Conservation (phyloP, 2,888 invertebrate species). For the Scotopteryx bipunctaria region DNA sequence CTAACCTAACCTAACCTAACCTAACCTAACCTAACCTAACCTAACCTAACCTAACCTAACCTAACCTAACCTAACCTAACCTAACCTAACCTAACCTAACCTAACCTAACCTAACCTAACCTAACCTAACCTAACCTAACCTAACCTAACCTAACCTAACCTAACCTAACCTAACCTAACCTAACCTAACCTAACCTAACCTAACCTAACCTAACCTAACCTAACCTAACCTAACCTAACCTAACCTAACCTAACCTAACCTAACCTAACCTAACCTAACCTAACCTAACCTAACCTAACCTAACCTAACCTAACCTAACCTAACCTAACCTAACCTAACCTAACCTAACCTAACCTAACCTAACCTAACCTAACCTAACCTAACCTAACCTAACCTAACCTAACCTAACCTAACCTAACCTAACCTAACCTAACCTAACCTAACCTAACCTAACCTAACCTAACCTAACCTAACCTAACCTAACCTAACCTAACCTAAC, state of each 20-base stretch:
- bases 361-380: slow-evolving; percentile 10
- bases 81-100: slow-evolving; percentile 29
- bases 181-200: slow-evolving; percentile 16
- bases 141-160: slow-evolving; percentile 14
- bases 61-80: slow-evolving; percentile 32
- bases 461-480: slow-evolving; percentile 18
- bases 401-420: slow-evolving; percentile 4
- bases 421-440: slow-evolving; percentile 28
- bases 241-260: slow-evolving; percentile 10
- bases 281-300: slow-evolving; percentile 3
- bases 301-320: slow-evolving; percentile 12
- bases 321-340: slow-evolving; percentile 12
- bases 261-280: slow-evolving; percentile 10
- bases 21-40: slow-evolving; percentile 29
- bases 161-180: slow-evolving; percentile 7
- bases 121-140: slow-evolving; percentile 25
- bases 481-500: slow-evolving; percentile 13
- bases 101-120: slow-evolving; percentile 30
- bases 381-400: not conserved
- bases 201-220: slow-evolving; percentile 15
- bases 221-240: slow-evolving; percentile 10
- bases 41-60: slow-evolving; percentile 34
- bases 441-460: slow-evolving; percentile 10
- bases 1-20: slow-evolving; percentile 29
- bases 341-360: slow-evolving; percentile 10